Conservation (phyloP, 1,140 invertebrate species). For the Scaptomyza hsui region DNA sequence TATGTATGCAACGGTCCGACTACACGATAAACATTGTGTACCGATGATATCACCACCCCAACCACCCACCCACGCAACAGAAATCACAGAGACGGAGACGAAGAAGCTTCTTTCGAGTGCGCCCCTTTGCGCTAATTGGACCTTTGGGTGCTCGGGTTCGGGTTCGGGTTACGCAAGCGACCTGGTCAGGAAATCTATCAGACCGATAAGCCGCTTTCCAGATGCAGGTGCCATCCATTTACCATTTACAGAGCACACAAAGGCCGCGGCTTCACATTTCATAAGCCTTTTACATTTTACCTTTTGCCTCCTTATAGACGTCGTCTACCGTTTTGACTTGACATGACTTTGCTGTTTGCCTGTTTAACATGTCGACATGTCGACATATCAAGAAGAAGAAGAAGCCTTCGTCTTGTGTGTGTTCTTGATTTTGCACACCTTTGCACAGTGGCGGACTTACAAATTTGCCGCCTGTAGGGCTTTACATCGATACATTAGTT, state of each 20-base stretch:
- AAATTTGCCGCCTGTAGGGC: too few species aligned
- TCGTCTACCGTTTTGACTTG: constrained; percentile 35
- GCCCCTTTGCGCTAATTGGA: constrained; percentile 60
- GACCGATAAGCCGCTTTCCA: constrained; percentile 45
- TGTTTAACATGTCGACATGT: background rate
- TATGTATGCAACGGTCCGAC: too few species aligned
- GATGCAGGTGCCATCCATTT: constrained; percentile 56
- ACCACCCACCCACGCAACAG: too few species aligned
- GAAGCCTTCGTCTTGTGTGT: constrained; percentile 14
- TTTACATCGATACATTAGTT: too few species aligned
- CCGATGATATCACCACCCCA: too few species aligned
- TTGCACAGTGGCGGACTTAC: too few species aligned
- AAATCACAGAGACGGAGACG: too few species aligned
- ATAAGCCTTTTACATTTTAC: constrained; percentile 68
- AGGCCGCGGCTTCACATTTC: constrained; percentile 70
- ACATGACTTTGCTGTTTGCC: constrained; percentile 59
- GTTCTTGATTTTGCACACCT: too few species aligned
- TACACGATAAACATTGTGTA: too few species aligned
- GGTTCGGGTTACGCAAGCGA: constrained; percentile 60
- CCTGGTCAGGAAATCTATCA: constrained; percentile 33
- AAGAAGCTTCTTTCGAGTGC: constrained; percentile 27
- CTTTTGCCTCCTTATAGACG: background rate
- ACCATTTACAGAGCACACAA: constrained; percentile 43
- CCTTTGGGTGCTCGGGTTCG: constrained; percentile 60
- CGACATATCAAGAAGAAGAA: too few species aligned